Evolutionary conservation across 2,797 vertebrate genomes (phyloP), one percentile per base, ranked within the genome.

Genomic region (Ptychobarbus kaznakovi): DNA sequence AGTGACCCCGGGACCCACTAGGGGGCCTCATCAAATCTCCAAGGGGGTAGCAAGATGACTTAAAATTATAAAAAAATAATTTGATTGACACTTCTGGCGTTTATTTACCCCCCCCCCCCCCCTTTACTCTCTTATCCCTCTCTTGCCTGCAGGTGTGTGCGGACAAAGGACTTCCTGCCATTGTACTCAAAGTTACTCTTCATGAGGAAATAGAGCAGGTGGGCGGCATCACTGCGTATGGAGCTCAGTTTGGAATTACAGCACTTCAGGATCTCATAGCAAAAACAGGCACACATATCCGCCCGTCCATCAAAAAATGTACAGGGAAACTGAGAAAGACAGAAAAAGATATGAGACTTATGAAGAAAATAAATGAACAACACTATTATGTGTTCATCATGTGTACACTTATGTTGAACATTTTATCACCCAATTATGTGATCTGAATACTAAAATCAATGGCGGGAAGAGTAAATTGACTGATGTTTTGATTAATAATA

Each of bases 171-270:
- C 90, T 94, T 98, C 92, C 98, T 97, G 3, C 97, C 97, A 0
- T 97, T 99, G 93, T 98, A 99, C 92, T 99, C 98, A 1, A 99
- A 99, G 94, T 99, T 99, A 92, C 97, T 99, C 89, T 97, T 97
- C 98, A 99, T 99, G 88, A 99, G 95, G 91, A 99, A 98, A 92
- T 99, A 99, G 38, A 99, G 96, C 15, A 99, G 96, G 81, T 98
- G 97, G 0, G 98, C 98, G 1, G 97, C 97, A n/a, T 99, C 97
- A 0, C 93, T 96, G 58, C 98, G 95, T 91, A 98, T 98, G 65
- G 96, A 97, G 94, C 98, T 97, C 89, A 99, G 94, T 90, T 99
- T 99, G 91, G 97, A 98, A 92, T 98, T 99, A 58, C 98, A 99
- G 91, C 96, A 98, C 91, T 99, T 99, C 66, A 99, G 96, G 87